Percentiles rank a stretch among this genome's conserved stretches.
Conservation (phyloP, 1,140 invertebrate genomes). For the Anoplolepis gracilipes region DNA sequence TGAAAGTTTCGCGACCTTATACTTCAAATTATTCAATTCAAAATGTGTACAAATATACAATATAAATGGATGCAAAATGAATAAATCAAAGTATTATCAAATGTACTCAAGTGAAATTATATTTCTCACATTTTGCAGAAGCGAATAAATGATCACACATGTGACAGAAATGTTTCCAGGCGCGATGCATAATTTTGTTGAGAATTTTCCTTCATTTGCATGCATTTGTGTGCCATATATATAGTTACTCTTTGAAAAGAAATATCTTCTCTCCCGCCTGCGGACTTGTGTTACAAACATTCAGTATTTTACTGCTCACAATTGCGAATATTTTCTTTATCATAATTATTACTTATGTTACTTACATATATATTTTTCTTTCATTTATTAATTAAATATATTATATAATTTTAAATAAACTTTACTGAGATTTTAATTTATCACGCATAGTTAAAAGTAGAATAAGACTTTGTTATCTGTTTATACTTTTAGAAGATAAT, state of each 20-base stretch:
- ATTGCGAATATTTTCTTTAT: not conserved
- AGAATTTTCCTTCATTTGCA: constrained; percentile 52
- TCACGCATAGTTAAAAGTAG: not conserved
- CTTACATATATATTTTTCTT: no score
- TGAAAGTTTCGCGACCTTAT: no score
- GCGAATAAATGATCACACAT: constrained; percentile 22
- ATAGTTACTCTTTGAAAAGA: constrained; percentile 2
- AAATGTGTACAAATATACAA: no score
- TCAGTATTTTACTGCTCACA: not conserved
- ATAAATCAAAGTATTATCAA: no score
- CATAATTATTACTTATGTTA: not conserved
- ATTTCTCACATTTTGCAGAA: no score
- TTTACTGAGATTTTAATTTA: not conserved
- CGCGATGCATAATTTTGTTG: constrained; percentile 32
- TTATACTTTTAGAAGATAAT: not conserved
- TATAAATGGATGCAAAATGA: no score
- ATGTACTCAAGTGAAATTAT: no score
- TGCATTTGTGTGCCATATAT: not conserved
- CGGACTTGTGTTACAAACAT: not conserved
- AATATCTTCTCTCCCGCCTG: not conserved
- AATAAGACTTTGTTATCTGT: not conserved
- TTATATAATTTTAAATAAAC: not conserved
- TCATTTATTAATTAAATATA: not conserved
- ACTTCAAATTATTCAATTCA: no score
- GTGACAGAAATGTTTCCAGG: constrained; percentile 15